Evolutionary conservation across 1,140 invertebrate genomes (phyloP).

Genomic region (Asbolus verrucosus): DNA sequence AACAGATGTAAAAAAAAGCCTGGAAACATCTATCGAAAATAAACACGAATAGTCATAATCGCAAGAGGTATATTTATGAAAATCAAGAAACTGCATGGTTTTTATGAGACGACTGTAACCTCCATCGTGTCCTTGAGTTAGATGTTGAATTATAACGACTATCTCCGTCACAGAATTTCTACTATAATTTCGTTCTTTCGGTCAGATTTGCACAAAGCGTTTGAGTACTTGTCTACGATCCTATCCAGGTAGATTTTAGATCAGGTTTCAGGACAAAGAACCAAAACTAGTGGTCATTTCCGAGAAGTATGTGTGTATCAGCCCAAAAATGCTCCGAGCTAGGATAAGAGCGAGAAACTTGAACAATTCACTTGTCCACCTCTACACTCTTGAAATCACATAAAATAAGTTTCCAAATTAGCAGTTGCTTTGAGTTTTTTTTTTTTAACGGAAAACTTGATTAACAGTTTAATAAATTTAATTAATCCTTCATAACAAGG

Average conservation of each 20-base stretch:
- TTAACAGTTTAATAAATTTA: slow-evolving; percentile 14
- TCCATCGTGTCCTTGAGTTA: slow-evolving; percentile 9
- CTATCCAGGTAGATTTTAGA: slow-evolving; percentile 37
- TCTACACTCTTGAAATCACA: neutral
- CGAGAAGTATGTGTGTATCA: neutral
- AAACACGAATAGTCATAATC: no score
- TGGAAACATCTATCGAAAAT: no score
- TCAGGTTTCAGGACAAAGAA: slow-evolving; percentile 24
- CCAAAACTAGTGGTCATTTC: slow-evolving; percentile 14
- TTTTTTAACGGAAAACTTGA: neutral
- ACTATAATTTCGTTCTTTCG: slow-evolving; percentile 19
- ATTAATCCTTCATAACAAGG: slow-evolving; percentile 19
- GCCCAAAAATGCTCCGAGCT: slow-evolving; percentile 2
- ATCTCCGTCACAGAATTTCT: neutral
- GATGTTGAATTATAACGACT: neutral
- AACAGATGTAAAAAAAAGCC: no score
- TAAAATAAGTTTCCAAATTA: neutral
- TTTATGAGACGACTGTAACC: slow-evolving; percentile 6
- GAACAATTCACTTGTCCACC: neutral
- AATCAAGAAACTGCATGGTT: neutral
- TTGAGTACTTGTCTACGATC: slow-evolving; percentile 19
- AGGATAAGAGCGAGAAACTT: neutral
- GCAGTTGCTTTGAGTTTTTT: slow-evolving; percentile 10
- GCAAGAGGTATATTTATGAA: no score
- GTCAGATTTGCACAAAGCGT: slow-evolving; percentile 22